A percentile compares a stretch with the other conserved stretches of the same genome.
phyloP scores from a whole-genome alignment of 2,888 invertebrate genomes.

The Drosophila lutescens region DNA sequence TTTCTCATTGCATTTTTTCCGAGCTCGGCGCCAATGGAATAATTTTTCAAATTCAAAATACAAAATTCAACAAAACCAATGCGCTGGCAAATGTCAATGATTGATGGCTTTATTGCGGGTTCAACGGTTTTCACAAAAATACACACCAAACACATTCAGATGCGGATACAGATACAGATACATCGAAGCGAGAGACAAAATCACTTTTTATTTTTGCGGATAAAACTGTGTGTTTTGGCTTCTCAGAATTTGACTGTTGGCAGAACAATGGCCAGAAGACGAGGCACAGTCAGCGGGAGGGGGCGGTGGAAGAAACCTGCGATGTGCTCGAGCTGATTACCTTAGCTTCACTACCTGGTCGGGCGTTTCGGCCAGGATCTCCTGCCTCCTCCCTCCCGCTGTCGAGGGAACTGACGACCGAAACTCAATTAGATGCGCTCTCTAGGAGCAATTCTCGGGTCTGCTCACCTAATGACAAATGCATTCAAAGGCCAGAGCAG shows the following conservation, averaged over 20 bases:
- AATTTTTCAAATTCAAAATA: constrained; percentile 71
- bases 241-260: constrained; percentile 64
- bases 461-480: constrained; percentile 66
- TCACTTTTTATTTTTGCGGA: constrained; percentile 74
- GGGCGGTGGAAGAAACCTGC: constrained; percentile 62
- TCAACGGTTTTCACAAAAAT: constrained; percentile 76
- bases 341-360: constrained; percentile 46
- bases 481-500: constrained; percentile 55
- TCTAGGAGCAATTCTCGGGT: constrained; percentile 48
- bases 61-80: constrained; percentile 27
- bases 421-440: constrained; percentile 78
- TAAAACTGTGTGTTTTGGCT: constrained; percentile 69
- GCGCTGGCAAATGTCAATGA: constrained; percentile 76
- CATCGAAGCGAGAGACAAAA: constrained; percentile 51
- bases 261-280: constrained; percentile 66
- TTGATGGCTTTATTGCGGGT: constrained; percentile 82
- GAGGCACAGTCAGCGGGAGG: constrained; percentile 18
- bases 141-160: constrained; percentile 48
- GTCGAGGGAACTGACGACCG: constrained; percentile 57
- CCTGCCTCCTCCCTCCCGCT: constrained; percentile 60
- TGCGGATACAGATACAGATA: constrained; percentile 34
- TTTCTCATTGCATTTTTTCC: constrained; percentile 20
- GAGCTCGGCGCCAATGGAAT: constrained; percentile 65
- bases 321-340: constrained; percentile 67
- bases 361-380: constrained; percentile 52